phyloP scores from a whole-genome alignment of 2,888 invertebrate species.

The Sialis lutaria region DNA sequence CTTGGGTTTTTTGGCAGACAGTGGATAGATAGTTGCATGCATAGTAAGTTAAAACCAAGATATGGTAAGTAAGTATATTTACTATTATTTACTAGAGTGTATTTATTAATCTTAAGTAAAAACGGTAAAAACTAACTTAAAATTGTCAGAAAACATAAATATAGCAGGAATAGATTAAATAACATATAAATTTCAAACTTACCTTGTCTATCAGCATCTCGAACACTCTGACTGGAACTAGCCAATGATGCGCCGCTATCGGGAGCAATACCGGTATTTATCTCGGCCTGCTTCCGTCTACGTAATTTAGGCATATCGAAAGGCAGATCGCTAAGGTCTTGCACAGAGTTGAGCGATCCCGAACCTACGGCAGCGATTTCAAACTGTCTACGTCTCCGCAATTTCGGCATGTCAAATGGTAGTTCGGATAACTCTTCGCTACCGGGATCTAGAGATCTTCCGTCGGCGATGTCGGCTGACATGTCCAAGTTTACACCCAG shows the following conservation, averaged over 20 bases:
- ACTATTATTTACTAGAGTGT: too few species aligned
- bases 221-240: slow-evolving; percentile 65
- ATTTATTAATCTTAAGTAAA: too few species aligned
- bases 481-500: slow-evolving; percentile 21
- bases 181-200: slow-evolving; percentile 17
- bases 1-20: too few species aligned
- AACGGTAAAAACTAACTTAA: too few species aligned
- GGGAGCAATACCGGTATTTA: slow-evolving; percentile 26
- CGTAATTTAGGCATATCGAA: slow-evolving; percentile 85
- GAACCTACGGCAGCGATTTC: slow-evolving; percentile 58
- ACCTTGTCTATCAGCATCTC: slow-evolving; percentile 53
- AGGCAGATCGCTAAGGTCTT: slow-evolving; percentile 61
- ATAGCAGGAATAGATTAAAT: too few species aligned
- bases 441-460: slow-evolving; percentile 32
- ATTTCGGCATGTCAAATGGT: slow-evolving; percentile 81
- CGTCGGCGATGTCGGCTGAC: slow-evolving; percentile 19
- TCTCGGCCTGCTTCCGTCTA: slow-evolving; percentile 44
- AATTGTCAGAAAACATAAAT: too few species aligned
- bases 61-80: too few species aligned
- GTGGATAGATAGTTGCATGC: too few species aligned
- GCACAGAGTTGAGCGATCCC: slow-evolving; percentile 50
- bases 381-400: slow-evolving; percentile 50
- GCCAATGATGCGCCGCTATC: slow-evolving; percentile 63
- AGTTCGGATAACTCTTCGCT: slow-evolving; percentile 55
- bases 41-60: too few species aligned